Evolutionary conservation across 2,113 vertebrate species (phyloP).

Genomic region (Ceyx melanurus): DNA sequence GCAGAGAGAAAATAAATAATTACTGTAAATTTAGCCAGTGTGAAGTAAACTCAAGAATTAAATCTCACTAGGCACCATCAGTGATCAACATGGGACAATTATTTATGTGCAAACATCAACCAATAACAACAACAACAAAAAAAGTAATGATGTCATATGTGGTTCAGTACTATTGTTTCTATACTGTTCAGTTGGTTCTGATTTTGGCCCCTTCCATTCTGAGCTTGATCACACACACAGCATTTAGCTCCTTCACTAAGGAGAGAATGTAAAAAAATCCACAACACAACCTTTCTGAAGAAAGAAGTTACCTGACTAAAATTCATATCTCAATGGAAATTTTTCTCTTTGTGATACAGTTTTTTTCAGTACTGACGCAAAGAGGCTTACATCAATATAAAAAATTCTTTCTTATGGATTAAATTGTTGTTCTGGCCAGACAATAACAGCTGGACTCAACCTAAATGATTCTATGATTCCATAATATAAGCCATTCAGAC

Average conservation of each 20-base stretch:
- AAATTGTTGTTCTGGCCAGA: not conserved
- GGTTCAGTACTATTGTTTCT: not conserved
- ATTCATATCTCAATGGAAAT: not conserved
- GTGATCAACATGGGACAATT: not conserved
- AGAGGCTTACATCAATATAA: not conserved
- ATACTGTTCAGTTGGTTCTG: not conserved
- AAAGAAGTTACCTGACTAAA: not conserved
- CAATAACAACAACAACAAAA: not conserved
- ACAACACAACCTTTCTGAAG: not conserved
- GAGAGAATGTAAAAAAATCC: not conserved
- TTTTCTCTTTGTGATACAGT: not conserved
- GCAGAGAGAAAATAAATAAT: not conserved
- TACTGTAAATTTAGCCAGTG: not conserved
- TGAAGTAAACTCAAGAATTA: not conserved
- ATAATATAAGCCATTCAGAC: not conserved
- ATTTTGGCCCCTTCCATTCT: not conserved
- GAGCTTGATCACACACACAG: not conserved
- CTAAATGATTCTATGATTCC: not conserved
- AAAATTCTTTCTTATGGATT: not conserved
- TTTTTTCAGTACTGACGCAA: not conserved
- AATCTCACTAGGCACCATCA: not conserved
- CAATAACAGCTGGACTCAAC: not conserved
- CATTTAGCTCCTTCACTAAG: not conserved
- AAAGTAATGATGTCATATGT: rapidly evolving
- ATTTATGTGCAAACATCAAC: not conserved